Base-by-base conservation (phyloP, 2,113 vertebrate genomes). In the Oreamnos americanus region DNA sequence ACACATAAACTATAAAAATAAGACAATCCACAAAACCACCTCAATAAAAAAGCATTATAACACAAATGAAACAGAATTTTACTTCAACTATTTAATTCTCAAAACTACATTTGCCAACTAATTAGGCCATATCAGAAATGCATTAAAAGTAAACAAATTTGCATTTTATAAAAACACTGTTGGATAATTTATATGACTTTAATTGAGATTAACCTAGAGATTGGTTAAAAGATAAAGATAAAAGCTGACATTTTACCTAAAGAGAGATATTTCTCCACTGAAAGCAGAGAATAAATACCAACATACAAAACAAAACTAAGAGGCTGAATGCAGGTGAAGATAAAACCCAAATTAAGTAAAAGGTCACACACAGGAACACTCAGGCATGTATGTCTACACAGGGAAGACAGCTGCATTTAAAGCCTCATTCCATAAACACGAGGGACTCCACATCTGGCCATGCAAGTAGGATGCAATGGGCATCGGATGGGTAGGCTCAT, bases 231-330 rank as follows among this genome's bases (percentile, higher is more conserved):
- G 45, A 30, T 26, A 96, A 83, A 87, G 85, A 93, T 43, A 58
- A 95, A 95, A 88, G 53, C 36, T 96, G 55, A 79, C 33, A 79
- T 90, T 97, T 97, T 98, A 90, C 71, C 85, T 96, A 95, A 71
- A 94, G 17, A 94, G 26, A 88, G 57, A 64, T 33, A 7, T 55
- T 87, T 95, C 55, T 87, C 83, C 49, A 78, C 78, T 84, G 26
- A 87, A 97, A 89, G 60, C 51, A 91, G 33, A 58, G 71, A 45
- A 87, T 94, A 82, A 62, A 92, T 79, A 87, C 49, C 39, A 96
- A 43, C 26, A 83, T 28, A 95, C 11, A 96, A 93, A 90, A 88
- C 21, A 83, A 92, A 97, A 94, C 28, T 30, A 90, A 74, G 45
- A 71, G 36, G 60, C 58, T 85, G 14, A 76, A 51, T 55, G 3